Conservation (phyloP, 1,140 invertebrate species). For the Bombus superbus region DNA sequence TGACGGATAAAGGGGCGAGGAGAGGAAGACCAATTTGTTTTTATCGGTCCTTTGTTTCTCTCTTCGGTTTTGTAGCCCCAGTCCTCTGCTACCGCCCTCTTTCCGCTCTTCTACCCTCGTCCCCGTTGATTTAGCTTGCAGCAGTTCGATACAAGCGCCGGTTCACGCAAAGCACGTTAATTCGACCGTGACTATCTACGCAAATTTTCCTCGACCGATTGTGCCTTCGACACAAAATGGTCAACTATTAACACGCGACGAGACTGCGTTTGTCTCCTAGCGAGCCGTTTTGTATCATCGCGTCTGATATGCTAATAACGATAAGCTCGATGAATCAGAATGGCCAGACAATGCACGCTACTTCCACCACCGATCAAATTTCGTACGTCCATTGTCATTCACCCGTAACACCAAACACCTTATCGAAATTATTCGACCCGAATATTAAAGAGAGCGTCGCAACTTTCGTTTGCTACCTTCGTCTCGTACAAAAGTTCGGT, state of each 20-base stretch:
- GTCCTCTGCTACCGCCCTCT: not conserved
- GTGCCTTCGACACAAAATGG: conserved; percentile 50
- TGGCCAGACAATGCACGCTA: too few species aligned
- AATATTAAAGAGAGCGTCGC: too few species aligned
- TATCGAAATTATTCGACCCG: not conserved
- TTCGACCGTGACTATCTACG: conserved; percentile 68
- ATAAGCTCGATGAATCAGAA: not conserved
- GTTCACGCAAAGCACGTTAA: conserved; percentile 63
- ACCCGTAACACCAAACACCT: not conserved
- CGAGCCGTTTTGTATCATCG: conserved; percentile 3
- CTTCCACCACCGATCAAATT: not conserved
- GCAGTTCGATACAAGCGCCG: conserved; percentile 22
- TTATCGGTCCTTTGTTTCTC: conserved; percentile 71
- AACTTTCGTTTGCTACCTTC: too few species aligned
- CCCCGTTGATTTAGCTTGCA: conserved; percentile 41
- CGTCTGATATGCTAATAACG: not conserved
- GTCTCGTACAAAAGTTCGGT: not conserved
- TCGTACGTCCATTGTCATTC: not conserved
- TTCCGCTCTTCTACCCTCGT: not conserved
- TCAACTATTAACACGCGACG: conserved; percentile 56
- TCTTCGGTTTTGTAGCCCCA: conserved; percentile 49
- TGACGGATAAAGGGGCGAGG: conserved; percentile 50
- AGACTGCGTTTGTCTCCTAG: conserved; percentile 31
- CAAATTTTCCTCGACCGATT: conserved; percentile 59
- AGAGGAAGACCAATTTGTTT: conserved; percentile 69